Evolutionary conservation across 2,113 vertebrate genomes (phyloP).

Genomic region (Neotoma lepida): DNA sequence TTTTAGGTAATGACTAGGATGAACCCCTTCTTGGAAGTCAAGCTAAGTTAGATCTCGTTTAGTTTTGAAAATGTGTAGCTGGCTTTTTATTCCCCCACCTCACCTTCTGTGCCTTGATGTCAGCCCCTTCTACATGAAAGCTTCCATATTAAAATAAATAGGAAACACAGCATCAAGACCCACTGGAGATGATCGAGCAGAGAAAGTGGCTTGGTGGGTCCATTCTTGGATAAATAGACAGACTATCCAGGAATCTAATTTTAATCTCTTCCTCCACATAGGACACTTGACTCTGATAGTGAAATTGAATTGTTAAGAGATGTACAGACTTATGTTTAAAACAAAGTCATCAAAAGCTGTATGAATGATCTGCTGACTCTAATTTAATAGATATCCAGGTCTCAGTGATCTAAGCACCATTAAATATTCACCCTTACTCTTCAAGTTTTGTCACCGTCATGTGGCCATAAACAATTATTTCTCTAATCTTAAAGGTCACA

Average conservation of each 20-base stretch:
- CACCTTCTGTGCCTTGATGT: not conserved
- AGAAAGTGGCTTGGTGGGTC: not conserved
- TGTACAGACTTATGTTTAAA: not conserved
- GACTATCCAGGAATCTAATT: not conserved
- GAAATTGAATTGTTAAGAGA: not conserved
- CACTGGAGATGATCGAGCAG: not conserved
- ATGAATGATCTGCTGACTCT: not conserved
- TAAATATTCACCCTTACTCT: not conserved
- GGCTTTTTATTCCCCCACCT: not conserved
- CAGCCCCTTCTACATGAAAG: not conserved
- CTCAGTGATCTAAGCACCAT: not conserved
- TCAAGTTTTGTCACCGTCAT: not conserved
- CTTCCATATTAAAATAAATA: not conserved
- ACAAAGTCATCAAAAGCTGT: not conserved
- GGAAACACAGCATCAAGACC: not conserved
- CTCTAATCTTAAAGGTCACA: not conserved
- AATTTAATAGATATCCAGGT: not conserved
- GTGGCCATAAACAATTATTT: not conserved
- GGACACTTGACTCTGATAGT: not conserved
- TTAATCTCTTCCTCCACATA: not conserved
- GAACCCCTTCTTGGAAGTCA: constrained; percentile 5
- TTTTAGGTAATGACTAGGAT: not conserved
- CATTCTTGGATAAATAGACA: not conserved
- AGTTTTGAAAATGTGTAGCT: not conserved
- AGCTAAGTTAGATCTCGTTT: constrained; percentile 23